Conservation (phyloP, 2,113 vertebrate species). For the Tachysurus vachellii region DNA sequence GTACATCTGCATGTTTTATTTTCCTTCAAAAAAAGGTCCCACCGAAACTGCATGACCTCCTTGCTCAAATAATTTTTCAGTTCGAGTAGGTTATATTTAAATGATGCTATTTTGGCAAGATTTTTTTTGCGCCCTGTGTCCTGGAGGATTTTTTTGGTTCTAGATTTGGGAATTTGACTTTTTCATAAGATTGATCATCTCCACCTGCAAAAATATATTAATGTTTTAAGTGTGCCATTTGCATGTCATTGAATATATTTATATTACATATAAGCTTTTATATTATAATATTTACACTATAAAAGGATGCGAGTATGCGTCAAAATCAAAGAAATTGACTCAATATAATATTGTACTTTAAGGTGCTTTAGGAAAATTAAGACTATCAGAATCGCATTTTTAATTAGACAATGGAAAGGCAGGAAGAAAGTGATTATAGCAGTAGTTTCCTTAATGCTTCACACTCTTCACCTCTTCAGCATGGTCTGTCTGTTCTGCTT, state of each 20-base stretch:
- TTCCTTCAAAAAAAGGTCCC: slow-evolving; percentile 41
- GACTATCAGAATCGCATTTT: neutral
- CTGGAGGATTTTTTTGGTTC: neutral
- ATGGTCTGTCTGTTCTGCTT: slow-evolving; percentile 36
- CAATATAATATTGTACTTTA: too few species aligned
- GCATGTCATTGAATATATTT: neutral
- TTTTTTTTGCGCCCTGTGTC: slow-evolving; percentile 8
- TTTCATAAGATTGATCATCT: neutral
- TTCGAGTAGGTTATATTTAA: slow-evolving; percentile 54
- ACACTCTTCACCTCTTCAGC: slow-evolving; percentile 24
- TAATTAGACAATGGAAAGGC: slow-evolving; percentile 54
- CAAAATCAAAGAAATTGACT: too few species aligned
- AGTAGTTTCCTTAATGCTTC: neutral
- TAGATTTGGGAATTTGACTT: neutral
- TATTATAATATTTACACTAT: neutral
- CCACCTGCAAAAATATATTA: neutral
- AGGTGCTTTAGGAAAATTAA: neutral
- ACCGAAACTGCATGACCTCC: slow-evolving; percentile 60
- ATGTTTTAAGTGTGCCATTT: neutral
- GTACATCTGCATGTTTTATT: slow-evolving; percentile 54
- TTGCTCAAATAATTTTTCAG: slow-evolving; percentile 69
- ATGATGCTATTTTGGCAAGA: slow-evolving; percentile 1
- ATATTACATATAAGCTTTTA: neutral
- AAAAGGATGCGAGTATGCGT: neutral
- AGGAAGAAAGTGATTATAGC: slow-evolving; percentile 20